Conservation (phyloP, 2,888 invertebrate genomes). For the Seladonia tumulorum region DNA sequence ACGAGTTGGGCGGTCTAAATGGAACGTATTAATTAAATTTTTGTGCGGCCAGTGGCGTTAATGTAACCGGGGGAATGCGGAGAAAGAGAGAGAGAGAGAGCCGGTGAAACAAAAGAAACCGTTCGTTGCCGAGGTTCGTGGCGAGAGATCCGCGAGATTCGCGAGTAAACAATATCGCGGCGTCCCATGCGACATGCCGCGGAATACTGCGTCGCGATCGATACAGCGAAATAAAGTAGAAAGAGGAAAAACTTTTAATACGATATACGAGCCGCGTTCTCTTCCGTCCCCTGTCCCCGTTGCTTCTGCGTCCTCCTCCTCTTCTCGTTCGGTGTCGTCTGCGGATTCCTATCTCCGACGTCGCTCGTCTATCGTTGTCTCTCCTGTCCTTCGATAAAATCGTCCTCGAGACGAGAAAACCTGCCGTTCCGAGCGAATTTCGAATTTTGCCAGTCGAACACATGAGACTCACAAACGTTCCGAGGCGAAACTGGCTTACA, state of each 20-base stretch:
- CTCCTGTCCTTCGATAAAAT: conserved; percentile 1
- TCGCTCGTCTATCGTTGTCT: not conserved
- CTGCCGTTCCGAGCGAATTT: not conserved
- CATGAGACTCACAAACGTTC: too few species aligned
- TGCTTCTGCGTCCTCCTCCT: not conserved
- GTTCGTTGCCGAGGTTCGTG: not conserved
- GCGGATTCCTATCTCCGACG: not conserved
- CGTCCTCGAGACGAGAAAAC: not conserved
- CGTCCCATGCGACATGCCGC: conserved; percentile 42
- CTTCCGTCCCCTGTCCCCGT: not conserved
- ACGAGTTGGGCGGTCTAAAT: not conserved
- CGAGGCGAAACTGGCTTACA: not conserved
- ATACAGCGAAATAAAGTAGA: conserved; percentile 59
- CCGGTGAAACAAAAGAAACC: not conserved
- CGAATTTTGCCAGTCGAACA: not conserved
- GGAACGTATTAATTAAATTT: conserved; percentile 7
- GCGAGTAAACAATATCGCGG: conserved; percentile 46
- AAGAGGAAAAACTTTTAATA: conserved; percentile 62
- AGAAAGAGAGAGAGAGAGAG: too few species aligned
- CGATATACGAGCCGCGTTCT: conserved; percentile 34
- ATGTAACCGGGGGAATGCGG: not conserved
- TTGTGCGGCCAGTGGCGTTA: not conserved
- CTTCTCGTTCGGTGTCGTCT: not conserved
- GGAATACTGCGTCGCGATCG: conserved; percentile 47
- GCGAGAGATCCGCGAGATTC: not conserved